These are phyloP conservation scores for Trichosurus vulpecula DNA, from an alignment of 2,797 vertebrate species.

Conservation along the genomic window DNA sequence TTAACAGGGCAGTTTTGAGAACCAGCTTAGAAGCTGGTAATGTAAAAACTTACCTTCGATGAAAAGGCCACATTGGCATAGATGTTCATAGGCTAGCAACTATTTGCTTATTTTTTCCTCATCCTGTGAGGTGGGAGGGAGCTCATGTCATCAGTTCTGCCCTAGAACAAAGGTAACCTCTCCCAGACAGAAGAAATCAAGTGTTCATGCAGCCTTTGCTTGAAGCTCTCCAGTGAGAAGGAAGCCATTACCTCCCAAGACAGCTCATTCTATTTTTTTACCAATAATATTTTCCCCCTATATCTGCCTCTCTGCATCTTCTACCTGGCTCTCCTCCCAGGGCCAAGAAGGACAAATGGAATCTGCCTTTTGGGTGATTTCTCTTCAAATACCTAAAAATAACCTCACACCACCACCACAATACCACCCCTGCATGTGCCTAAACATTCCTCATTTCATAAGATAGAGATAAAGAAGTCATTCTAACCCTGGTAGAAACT, in stretches of 20 bases:
- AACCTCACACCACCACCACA: not conserved
- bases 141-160: too few relatives aligned
- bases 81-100: not conserved
- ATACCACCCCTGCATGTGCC: not conserved
- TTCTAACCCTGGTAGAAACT: not conserved
- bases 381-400: not conserved
- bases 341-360: not conserved
- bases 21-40: not conserved
- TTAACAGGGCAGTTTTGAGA: not conserved
- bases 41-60: not conserved
- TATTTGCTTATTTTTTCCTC: not conserved
- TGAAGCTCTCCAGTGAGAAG: too few relatives aligned
- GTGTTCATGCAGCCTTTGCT: not conserved
- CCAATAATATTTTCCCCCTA: not conserved
- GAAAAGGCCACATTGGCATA: not conserved
- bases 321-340: not conserved
- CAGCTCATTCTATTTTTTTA: not conserved
- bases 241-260: not conserved
- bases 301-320: not conserved
- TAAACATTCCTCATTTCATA: not conserved
- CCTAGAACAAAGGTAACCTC: not conserved
- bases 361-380: not conserved
- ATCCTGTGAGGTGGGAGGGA: not conserved
- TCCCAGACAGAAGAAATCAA: not conserved
- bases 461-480: not conserved